Base-by-base conservation (phyloP, 2,888 invertebrate genomes). In the Hirudinaria manillensis region DNA sequence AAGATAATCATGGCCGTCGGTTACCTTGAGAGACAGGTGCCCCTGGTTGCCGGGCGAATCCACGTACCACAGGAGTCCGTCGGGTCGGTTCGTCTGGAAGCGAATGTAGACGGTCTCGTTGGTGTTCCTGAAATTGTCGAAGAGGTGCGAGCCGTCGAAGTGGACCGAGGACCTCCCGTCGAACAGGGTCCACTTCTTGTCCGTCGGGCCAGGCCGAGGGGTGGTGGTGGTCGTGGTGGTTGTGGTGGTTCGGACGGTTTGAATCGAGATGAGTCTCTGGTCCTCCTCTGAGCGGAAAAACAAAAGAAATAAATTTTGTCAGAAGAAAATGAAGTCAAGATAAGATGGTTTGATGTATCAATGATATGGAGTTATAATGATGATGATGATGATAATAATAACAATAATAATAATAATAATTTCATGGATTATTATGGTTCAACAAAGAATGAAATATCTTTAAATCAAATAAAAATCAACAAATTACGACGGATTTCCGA, bases 1-100 rank as follows among this genome's bases (percentile, higher is more conserved):
- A n/a, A n/a, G n/a, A n/a, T n/a, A n/a, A n/a, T n/a, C n/a, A n/a
- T n/a, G n/a, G n/a, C n/a, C n/a, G n/a, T n/a, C n/a, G n/a, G 65
- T 75, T 72, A 84, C 84, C 82, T 82, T 81, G 68, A 84, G 76
- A 51, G 80, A 80, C 61, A 84, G 76, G 76, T 82, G 78, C 71
- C 80, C 80, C 36, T 81, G 77, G 13, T 78, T 75, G 67, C 78
- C 75, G 3, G 29, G 67, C 68, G 32, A 80, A 79, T 10, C 82
- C 79, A 27, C 80, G 80, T 80, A 82, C 84, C 83, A 84, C 32
- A 84, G 77, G 7, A 84, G 79, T 2, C 84, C 84, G 61, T 83
- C 80, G 0, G 78, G 77, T 13, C 80, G 66, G 34, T 77, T 65
- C 21, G 83, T 82, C 55, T 80, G 78, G 77, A 84, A 84, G 74